Percentiles rank a stretch among this genome's conserved stretches.
Conservation (phyloP, 2,113 vertebrate species). For the Periophthalmodon schlosseri region DNA sequence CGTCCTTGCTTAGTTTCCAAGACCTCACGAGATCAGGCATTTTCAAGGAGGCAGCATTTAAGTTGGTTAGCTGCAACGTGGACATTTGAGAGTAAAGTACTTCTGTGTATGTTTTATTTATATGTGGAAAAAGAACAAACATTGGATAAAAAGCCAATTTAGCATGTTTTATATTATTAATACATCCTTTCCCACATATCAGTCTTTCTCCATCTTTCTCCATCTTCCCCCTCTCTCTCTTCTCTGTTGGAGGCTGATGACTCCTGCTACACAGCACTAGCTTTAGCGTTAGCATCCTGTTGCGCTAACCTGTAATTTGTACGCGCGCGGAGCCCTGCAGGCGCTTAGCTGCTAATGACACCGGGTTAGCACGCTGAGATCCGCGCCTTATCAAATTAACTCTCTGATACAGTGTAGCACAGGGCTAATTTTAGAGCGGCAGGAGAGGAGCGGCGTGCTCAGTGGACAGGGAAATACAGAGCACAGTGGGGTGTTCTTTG, state of each 20-base stretch:
- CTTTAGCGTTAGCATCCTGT: conserved; percentile 45
- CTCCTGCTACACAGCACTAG: conserved; percentile 37
- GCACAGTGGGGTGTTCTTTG: background rate
- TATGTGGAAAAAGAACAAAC: too few relatives aligned
- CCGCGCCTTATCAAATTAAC: conserved; percentile 2
- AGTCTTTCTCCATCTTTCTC: background rate
- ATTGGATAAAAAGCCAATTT: too few relatives aligned
- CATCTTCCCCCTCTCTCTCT: conserved; percentile 35
- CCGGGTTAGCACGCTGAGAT: conserved; percentile 16
- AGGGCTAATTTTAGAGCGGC: conserved; percentile 1
- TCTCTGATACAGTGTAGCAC: background rate
- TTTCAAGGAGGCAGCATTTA: too few relatives aligned
- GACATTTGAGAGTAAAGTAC: too few relatives aligned
- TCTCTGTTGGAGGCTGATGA: conserved; percentile 56
- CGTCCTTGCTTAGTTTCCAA: too few relatives aligned
- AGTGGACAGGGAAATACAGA: background rate
- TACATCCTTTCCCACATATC: too few relatives aligned
- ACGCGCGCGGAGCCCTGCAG: conserved; percentile 41
- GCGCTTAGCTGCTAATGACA: conserved; percentile 60
- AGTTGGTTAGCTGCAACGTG: too few relatives aligned
- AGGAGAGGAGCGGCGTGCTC: background rate
- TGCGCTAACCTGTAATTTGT: conserved; percentile 71
- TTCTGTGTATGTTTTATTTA: too few relatives aligned
- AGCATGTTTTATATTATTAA: too few relatives aligned
- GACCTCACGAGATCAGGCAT: too few relatives aligned